Percentiles rank a stretch among this genome's conserved stretches.
Evolutionary conservation across 2,113 vertebrate species (phyloP).

Genomic region (Embiotoca jacksoni): DNA sequence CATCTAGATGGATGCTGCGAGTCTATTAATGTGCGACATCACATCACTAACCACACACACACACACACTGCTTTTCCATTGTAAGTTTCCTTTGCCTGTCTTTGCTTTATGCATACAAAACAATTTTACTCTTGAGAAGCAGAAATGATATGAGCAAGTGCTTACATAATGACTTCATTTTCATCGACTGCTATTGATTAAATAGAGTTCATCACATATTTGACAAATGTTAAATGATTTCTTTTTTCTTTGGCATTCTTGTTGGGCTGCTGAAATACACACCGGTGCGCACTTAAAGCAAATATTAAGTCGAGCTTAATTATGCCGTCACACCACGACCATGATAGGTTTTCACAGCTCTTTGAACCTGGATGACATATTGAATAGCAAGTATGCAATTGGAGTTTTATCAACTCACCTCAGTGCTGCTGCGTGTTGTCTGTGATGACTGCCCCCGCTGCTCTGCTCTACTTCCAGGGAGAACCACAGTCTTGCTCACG

Average conservation of each 20-base stretch:
- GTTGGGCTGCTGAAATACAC: conserved; percentile 7
- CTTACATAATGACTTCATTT: not conserved
- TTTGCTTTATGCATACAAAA: not conserved
- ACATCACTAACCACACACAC: not conserved
- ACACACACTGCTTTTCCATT: not conserved
- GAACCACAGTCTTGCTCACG: conserved; percentile 36
- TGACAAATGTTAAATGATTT: conserved; percentile 1
- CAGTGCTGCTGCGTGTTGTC: conserved; percentile 31
- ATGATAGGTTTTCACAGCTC: not conserved
- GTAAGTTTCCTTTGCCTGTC: not conserved
- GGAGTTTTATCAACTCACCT: conserved; percentile 62
- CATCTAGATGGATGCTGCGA: not conserved
- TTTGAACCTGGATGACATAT: not conserved
- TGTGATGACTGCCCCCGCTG: conserved; percentile 16
- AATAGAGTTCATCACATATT: not conserved
- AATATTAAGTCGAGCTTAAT: conserved; percentile 20
- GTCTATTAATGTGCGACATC: not conserved
- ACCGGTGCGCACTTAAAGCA: not conserved
- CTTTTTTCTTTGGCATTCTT: not conserved
- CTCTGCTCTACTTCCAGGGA: conserved; percentile 41
- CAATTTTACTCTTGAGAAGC: not conserved
- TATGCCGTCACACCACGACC: not conserved
- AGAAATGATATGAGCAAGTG: not conserved
- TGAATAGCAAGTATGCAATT: not conserved
- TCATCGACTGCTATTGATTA: not conserved